Conservation (phyloP, 2,888 invertebrate genomes). For the Neoascia interrupta region DNA sequence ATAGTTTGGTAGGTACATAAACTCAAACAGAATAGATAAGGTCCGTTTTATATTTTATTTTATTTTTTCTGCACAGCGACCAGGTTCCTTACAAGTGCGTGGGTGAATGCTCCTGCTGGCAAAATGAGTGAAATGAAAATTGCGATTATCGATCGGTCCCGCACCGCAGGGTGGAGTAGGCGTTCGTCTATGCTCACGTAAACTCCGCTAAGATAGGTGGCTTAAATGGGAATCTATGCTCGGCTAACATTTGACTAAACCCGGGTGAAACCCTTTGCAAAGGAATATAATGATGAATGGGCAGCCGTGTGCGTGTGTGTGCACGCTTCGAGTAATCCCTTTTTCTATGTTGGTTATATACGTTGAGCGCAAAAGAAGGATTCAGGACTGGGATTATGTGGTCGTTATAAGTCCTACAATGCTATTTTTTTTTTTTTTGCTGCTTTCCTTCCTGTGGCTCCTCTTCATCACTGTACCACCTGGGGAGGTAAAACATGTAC, state of each 20-base stretch:
- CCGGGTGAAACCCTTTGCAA: conserved; percentile 14
- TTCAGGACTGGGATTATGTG: too few relatives aligned
- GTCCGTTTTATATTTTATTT: too few relatives aligned
- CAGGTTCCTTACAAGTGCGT: too few relatives aligned
- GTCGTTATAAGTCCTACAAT: too few relatives aligned
- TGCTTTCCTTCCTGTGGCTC: not conserved
- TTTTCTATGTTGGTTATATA: too few relatives aligned
- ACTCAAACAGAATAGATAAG: conserved; percentile 30
- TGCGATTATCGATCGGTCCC: conserved; percentile 26
- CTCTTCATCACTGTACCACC: not conserved
- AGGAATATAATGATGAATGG: not conserved
- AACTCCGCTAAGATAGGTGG: conserved; percentile 35
- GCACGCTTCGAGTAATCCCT: conserved; percentile 27
- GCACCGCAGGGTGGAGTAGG: too few relatives aligned
- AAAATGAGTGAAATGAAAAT: conserved; percentile 20
- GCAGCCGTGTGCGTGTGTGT: not conserved
- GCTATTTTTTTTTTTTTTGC: too few relatives aligned
- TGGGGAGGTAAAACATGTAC: conserved; percentile 4
- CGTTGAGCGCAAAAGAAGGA: too few relatives aligned
- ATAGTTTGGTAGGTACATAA: conserved; percentile 51
- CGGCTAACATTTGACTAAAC: conserved; percentile 32
- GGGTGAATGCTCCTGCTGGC: too few relatives aligned
- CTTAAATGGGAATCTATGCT: conserved; percentile 40
- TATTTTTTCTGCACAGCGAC: too few relatives aligned
- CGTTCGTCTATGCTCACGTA: not conserved